phyloP scores from a whole-genome alignment of 2,888 invertebrate species.

The Mythimna pallens region DNA sequence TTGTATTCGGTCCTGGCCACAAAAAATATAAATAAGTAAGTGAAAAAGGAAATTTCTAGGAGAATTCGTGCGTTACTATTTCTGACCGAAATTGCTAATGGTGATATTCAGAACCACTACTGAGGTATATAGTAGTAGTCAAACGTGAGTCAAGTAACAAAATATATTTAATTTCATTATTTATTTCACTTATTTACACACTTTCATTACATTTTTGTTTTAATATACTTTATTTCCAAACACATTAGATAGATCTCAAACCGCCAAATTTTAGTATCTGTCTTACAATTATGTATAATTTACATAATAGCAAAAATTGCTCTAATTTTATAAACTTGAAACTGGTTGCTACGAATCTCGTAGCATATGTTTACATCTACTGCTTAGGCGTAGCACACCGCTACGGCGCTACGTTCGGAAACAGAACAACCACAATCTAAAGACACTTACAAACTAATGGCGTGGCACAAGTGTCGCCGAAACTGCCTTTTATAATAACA shows the following conservation, averaged over 20 bases:
- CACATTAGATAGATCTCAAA: no score
- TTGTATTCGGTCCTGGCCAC: slow-evolving; percentile 38
- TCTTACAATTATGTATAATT: neutral
- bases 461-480: slow-evolving; percentile 95
- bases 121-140: no score
- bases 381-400: slow-evolving; percentile 57
- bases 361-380: slow-evolving; percentile 51
- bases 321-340: neutral
- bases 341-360: slow-evolving; percentile 26
- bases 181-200: no score
- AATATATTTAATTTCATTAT: no score
- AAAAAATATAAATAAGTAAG: slow-evolving; percentile 21
- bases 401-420: slow-evolving; percentile 71
- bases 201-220: no score
- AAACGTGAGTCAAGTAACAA: no score
- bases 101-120: slow-evolving; percentile 18
- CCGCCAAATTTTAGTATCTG: neutral
- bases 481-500: slow-evolving; percentile 93
- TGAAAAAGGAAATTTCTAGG: slow-evolving; percentile 20
- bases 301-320: no score
- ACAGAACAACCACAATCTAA: slow-evolving; percentile 86
- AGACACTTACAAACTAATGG: slow-evolving; percentile 95
- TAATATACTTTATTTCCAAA: no score
- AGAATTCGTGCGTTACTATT: slow-evolving; percentile 50
- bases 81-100: slow-evolving; percentile 49